Base-by-base conservation (phyloP, 1,140 invertebrate species). In the Yoshiicerus persimilis region DNA sequence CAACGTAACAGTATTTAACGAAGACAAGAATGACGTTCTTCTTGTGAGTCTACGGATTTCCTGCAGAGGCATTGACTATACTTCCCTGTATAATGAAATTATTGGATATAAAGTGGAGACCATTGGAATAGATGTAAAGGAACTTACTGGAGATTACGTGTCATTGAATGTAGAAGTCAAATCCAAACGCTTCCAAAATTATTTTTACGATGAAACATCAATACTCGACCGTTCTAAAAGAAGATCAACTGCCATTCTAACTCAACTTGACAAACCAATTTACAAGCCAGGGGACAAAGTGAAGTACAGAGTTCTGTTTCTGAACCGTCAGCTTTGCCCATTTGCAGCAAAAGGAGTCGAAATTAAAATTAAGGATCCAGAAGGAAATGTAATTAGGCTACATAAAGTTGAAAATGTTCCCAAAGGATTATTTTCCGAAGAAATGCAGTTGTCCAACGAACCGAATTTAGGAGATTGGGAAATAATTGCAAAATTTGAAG, bases 201-300 rank as follows among this genome's bases (percentile, higher is more conserved):
- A 62, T 8, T 62, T 23, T 8, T 62, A n/a, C 56, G 5, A 62
- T 8, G 23, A 62, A n/a, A 62, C 56, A 4, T 8, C 5, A 62
- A 62, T 4, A 4, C 16, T 62, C 5, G 16, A 4, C 16, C 5
- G 5, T n/a, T 4, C 5, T 16, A n/a, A 4, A 62, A 95, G 95
- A 6, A 6, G 4, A 84, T 97, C 98, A 92, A 97, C 96, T 91
- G 97, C 96, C 11, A 94, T 98, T 2, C 27, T 77, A 27, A 77
- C 99, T 89, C 97, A 99, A 92, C 98, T 97, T 0, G 98, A 99
- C 92, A 97, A 97, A 93, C 95, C 96, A 3, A 96, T 98, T 87
- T 99, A 99, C 92, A 97, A 98, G 91, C 86, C 89, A 84, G 92
- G 91, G 8, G 92, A 92, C 75, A 30, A 95, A 88, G 95, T 99